Conservation (phyloP, 2,797 vertebrate species). For the Potorous gilbertii region DNA sequence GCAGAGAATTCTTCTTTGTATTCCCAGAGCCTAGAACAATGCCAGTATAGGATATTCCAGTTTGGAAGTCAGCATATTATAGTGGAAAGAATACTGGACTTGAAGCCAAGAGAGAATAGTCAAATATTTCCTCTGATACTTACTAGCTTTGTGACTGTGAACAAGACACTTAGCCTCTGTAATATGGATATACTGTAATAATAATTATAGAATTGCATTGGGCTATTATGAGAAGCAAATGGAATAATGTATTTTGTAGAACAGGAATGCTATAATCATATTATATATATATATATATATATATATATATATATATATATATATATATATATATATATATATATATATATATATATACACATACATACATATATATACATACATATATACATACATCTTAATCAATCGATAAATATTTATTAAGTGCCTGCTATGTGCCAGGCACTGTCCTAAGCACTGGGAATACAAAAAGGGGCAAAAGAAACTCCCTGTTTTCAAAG, state of each 20-base stretch:
- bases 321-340: no score
- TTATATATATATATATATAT: background rate
- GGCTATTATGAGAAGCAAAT: background rate
- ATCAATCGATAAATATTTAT: background rate
- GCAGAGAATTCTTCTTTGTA: background rate
- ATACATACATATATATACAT: no score
- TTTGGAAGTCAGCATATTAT: background rate
- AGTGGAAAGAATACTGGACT: conserved; percentile 6
- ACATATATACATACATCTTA: background rate
- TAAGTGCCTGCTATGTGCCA: background rate
- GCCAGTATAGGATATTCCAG: background rate
- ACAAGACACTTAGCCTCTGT: background rate
- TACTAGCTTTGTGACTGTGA: background rate
- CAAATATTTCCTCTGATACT: background rate
- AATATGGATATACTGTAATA: background rate
- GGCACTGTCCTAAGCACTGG: background rate
- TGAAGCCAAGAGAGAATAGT: conserved; percentile 18
- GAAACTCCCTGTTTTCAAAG: background rate
- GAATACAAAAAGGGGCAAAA: background rate
- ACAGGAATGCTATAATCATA: background rate
- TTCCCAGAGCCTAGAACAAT: background rate
- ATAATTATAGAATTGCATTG: background rate
- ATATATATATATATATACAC: no score
- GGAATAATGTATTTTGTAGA: background rate
- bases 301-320: no score